Evolutionary conservation across 1,140 invertebrate species (phyloP).

Genomic region (Ruditapes philippinarum): DNA sequence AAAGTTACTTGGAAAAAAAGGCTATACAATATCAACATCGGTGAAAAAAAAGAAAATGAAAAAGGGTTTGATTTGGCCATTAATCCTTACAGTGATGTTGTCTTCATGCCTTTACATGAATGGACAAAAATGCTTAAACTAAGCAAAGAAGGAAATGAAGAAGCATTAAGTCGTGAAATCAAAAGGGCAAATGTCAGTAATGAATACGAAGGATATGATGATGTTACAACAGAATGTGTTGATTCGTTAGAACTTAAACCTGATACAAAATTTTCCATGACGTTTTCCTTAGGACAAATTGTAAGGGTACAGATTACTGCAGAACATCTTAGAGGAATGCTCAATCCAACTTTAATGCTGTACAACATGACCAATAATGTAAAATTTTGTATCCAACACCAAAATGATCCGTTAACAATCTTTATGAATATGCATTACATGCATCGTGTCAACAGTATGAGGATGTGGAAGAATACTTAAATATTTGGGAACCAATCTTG

Average conservation of each 20-base stretch:
- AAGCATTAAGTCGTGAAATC: slow-evolving; percentile 27
- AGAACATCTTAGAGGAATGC: slow-evolving; percentile 55
- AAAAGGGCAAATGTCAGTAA: neutral
- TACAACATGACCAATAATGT: slow-evolving; percentile 69
- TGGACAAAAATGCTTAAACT: slow-evolving; percentile 48
- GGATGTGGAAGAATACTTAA: slow-evolving; percentile 54
- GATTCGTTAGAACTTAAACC: slow-evolving; percentile 21
- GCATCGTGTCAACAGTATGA: slow-evolving; percentile 40
- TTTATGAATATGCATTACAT: slow-evolving; percentile 54
- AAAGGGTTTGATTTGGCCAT: neutral
- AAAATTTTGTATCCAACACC: slow-evolving; percentile 71
- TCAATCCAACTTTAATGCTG: slow-evolving; percentile 59
- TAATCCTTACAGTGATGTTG: slow-evolving; percentile 29
- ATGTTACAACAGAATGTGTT: slow-evolving; percentile 52
- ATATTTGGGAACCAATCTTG: slow-evolving; percentile 71
- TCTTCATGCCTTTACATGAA: slow-evolving; percentile 19
- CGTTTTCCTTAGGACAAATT: slow-evolving; percentile 66
- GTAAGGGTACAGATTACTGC: slow-evolving; percentile 68
- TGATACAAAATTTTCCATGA: slow-evolving; percentile 59
- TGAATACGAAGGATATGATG: slow-evolving; percentile 49
- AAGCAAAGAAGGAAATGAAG: neutral
- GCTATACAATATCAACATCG: slow-evolving; percentile 8
- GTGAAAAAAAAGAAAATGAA: neutral
- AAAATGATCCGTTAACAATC: slow-evolving; percentile 61
- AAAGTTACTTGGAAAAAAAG: slow-evolving; percentile 42